These are phyloP conservation scores for Sinella curviseta DNA, from an alignment of 1,140 invertebrate genomes.

Conservation along the genomic window DNA sequence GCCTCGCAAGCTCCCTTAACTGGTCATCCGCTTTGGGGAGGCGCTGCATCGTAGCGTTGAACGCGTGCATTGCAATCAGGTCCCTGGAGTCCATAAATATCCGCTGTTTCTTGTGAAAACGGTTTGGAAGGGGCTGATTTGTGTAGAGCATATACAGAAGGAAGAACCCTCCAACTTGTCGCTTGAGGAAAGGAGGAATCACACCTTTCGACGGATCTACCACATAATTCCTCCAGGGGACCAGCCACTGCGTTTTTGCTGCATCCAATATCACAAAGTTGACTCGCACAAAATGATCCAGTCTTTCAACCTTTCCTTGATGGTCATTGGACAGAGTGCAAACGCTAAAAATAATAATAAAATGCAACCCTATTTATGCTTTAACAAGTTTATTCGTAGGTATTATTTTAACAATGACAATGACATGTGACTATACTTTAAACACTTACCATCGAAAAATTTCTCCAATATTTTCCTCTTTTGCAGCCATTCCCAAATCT, in stretches of 20 bases:
- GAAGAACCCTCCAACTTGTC: constrained; percentile 1
- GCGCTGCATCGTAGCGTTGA: not conserved
- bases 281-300: constrained; percentile 1
- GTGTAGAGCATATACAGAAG: constrained; percentile 8
- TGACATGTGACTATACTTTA: not conserved
- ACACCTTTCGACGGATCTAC: constrained; percentile 4
- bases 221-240: constrained; percentile 8
- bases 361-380: not conserved
- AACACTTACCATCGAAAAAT: not conserved
- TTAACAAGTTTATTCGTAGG: not conserved
- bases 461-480: not conserved
- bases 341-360: not conserved
- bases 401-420: not conserved
- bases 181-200: not conserved
- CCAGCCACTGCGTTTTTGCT: constrained; percentile 4
- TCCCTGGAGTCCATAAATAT: not conserved
- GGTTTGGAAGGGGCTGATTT: not conserved
- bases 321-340: not conserved
- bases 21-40: not conserved
- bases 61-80: constrained; percentile 7
- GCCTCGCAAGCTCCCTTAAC: not conserved
- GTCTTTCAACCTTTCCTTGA: not conserved
- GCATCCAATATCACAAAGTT: constrained; percentile 10
- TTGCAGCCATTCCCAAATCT: not conserved
- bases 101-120: not conserved